A percentile compares a stretch with the other conserved stretches of the same genome.
Evolutionary conservation across 2,888 invertebrate species (phyloP).

Genomic region (Yponomeuta cagnagella): DNA sequence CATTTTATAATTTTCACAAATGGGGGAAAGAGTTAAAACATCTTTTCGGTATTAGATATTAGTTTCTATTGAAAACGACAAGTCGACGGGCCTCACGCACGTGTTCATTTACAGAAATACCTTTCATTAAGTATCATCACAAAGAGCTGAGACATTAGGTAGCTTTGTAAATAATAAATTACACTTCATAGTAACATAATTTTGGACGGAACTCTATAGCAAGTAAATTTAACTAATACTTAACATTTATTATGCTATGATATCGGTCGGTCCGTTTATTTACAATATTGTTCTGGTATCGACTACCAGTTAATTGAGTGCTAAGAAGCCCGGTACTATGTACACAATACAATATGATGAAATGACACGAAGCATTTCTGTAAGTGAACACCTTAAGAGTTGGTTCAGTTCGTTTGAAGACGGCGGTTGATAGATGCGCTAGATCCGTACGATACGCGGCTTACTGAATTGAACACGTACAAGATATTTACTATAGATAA

Average conservation of each 20-base stretch:
- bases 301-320: neutral
- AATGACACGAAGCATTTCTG: conserved; percentile 3
- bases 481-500: neutral
- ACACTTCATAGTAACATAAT: conserved; percentile 39
- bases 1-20: too few species aligned
- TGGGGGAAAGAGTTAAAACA: too few species aligned
- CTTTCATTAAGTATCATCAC: neutral
- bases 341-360: neutral
- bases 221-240: conserved; percentile 16
- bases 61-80: too few species aligned
- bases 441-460: neutral
- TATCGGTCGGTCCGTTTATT: conserved; percentile 12
- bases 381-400: neutral
- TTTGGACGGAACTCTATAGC: conserved; percentile 58
- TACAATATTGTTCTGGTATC: conserved; percentile 11
- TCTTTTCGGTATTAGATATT: too few species aligned
- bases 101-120: neutral
- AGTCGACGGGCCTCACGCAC: too few species aligned
- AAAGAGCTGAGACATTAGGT: conserved; percentile 9
- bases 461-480: neutral
- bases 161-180: conserved; percentile 25
- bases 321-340: conserved; percentile 2
- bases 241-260: neutral
- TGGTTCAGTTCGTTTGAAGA: neutral
- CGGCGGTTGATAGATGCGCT: neutral